A percentile compares a stretch with the other conserved stretches of the same genome.
phyloP scores from a whole-genome alignment of 2,888 invertebrate species.

The Drosophila anomalipes region DNA sequence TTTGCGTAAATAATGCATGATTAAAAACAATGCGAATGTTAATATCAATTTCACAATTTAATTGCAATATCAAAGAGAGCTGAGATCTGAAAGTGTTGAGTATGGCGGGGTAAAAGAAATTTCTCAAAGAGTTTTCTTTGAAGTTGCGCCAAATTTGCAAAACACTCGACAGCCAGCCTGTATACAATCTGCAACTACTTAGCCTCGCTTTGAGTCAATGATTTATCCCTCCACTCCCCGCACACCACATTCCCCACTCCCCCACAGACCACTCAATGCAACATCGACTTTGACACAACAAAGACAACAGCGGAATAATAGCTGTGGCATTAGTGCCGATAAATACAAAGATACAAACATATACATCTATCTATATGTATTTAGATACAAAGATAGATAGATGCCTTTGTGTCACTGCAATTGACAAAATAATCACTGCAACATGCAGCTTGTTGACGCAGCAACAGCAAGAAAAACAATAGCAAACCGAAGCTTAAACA shows the following conservation, averaged over 20 bases:
- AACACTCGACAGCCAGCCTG: slow-evolving; percentile 21
- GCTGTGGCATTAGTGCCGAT: slow-evolving; percentile 66
- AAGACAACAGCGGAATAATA: slow-evolving; percentile 70
- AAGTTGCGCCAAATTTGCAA: slow-evolving; percentile 30
- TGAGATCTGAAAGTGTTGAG: not conserved
- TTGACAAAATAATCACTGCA: slow-evolving; percentile 82
- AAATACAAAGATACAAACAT: slow-evolving; percentile 27
- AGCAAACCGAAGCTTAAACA: not conserved
- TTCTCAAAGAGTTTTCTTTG: slow-evolving; percentile 52
- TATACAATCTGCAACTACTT: slow-evolving; percentile 69
- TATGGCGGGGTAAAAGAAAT: not conserved
- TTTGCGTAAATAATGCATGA: slow-evolving; percentile 50
- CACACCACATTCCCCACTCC: not conserved
- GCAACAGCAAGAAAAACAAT: slow-evolving; percentile 42
- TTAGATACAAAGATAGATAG: slow-evolving; percentile 49
- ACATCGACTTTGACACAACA: slow-evolving; percentile 50
- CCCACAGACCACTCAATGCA: not conserved
- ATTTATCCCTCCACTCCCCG: slow-evolving; percentile 1
- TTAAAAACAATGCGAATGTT: slow-evolving; percentile 36
- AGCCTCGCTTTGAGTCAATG: slow-evolving; percentile 57
- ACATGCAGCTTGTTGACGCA: slow-evolving; percentile 59
- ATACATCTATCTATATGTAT: slow-evolving; percentile 8
- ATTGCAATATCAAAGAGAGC: slow-evolving; percentile 9
- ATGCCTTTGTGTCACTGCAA: slow-evolving; percentile 80
- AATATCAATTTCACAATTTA: slow-evolving; percentile 41